phyloP scores from a whole-genome alignment of 2,113 vertebrate genomes.

The Telmatochromis sp. region DNA sequence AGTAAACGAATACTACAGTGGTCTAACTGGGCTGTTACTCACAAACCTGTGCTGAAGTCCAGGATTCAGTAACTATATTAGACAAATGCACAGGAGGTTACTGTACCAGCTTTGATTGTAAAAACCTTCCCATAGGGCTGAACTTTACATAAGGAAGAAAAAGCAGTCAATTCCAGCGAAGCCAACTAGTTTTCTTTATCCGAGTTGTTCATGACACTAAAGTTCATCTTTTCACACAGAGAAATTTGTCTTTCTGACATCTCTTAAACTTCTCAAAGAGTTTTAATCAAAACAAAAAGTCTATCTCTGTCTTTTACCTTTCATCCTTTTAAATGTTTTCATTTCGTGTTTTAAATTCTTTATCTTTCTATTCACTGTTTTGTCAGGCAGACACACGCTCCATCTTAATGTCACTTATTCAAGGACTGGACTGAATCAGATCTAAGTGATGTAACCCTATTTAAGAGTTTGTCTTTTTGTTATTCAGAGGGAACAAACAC shows the following conservation, averaged over 20 bases:
- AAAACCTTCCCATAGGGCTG: not conserved
- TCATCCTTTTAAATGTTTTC: not conserved
- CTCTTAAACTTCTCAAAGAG: not conserved
- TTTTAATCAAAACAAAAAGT: not conserved
- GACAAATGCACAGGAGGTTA: not conserved
- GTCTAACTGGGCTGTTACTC: not conserved
- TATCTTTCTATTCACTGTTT: not conserved
- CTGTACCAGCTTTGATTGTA: not conserved
- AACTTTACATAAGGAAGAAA: not conserved
- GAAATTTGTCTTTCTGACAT: not conserved
- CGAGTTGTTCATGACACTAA: not conserved
- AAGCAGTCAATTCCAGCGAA: not conserved
- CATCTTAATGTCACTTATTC: not conserved
- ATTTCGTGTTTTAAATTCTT: not conserved
- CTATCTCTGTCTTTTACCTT: not conserved
- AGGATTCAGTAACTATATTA: not conserved
- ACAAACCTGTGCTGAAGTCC: not conserved
- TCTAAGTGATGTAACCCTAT: slow-evolving; percentile 28
- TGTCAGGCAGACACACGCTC: not conserved
- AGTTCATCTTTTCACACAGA: not conserved
- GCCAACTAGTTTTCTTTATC: not conserved
- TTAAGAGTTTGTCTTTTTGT: slow-evolving; percentile 42
- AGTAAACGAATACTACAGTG: not conserved
- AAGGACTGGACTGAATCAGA: slow-evolving; percentile 42
- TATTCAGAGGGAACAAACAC: slow-evolving; percentile 17